Evolutionary conservation across 2,888 invertebrate genomes (phyloP).

Genomic region (Parnassius apollo): DNA sequence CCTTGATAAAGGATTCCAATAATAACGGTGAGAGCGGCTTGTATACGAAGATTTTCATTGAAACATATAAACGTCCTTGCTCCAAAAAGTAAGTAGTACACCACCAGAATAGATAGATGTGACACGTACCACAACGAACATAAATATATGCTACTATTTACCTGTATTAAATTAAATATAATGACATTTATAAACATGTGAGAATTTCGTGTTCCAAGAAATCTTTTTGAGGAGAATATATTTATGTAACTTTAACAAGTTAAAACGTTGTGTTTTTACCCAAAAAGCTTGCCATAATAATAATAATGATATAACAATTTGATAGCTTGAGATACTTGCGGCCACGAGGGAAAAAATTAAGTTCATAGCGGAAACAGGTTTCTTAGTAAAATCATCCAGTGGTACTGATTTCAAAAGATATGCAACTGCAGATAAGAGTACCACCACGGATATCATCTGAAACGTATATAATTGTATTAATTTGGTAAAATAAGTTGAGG

Average conservation of each 20-base stretch:
- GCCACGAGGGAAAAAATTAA: slow-evolving; percentile 47
- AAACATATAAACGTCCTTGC: slow-evolving; percentile 37
- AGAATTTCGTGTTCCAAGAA: too few species aligned
- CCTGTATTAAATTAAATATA: slow-evolving; percentile 33
- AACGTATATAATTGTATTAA: slow-evolving; percentile 9
- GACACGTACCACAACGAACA: slow-evolving; percentile 57
- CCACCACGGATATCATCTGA: slow-evolving; percentile 43
- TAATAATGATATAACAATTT: slow-evolving; percentile 47
- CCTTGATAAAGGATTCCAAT: slow-evolving; percentile 41
- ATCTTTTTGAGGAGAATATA: too few species aligned
- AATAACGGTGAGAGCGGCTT: slow-evolving; percentile 33
- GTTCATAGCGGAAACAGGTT: slow-evolving; percentile 42
- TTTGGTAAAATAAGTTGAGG: too few species aligned
- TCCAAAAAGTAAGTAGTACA: slow-evolving; percentile 46
- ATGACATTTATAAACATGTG: too few species aligned
- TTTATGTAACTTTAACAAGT: too few species aligned
- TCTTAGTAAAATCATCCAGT: slow-evolving; percentile 32
- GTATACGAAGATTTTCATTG: slow-evolving; percentile 28
- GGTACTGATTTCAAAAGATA: slow-evolving; percentile 23
- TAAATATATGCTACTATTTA: slow-evolving; percentile 38
- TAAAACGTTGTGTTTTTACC: slow-evolving; percentile 31
- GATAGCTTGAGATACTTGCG: slow-evolving; percentile 46
- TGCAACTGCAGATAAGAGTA: slow-evolving; percentile 33
- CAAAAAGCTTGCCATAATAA: slow-evolving; percentile 43
- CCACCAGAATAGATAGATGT: slow-evolving; percentile 47